phyloP scores from a whole-genome alignment of 1,140 invertebrate genomes.

The Akabosia matsudoensis region DNA sequence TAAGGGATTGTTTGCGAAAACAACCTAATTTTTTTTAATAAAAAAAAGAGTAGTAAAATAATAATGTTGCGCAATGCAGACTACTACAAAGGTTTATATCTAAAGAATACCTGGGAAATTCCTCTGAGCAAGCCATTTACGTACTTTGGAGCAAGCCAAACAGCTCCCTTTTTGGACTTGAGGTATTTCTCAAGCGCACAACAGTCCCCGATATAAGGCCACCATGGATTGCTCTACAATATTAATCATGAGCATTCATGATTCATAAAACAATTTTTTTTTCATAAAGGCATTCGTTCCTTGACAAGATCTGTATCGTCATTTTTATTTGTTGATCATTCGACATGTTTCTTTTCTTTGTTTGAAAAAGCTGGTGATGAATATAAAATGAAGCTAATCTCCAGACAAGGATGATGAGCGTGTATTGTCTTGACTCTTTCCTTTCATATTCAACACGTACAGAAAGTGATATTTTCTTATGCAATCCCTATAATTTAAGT shows the following conservation, averaged over 20 bases:
- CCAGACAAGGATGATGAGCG: too few species aligned
- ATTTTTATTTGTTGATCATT: too few species aligned
- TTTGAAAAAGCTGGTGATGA: too few species aligned
- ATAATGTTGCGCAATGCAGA: not conserved
- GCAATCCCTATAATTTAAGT: too few species aligned
- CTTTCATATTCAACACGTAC: too few species aligned
- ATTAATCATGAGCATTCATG: not conserved
- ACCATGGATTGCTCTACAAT: conserved; percentile 47
- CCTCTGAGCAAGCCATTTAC: conserved; percentile 52
- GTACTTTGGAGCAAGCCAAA: conserved; percentile 49
- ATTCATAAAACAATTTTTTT: not conserved
- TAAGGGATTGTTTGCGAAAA: conserved; percentile 55
- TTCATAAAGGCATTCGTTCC: not conserved
- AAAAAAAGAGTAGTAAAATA: not conserved
- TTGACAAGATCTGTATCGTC: too few species aligned
- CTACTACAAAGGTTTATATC: too few species aligned
- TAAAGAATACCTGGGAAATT: conserved; percentile 54
- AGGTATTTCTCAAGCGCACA: conserved; percentile 49
- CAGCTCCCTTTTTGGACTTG: conserved; percentile 46
- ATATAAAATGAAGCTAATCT: too few species aligned
- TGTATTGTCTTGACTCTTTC: too few species aligned
- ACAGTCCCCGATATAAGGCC: conserved; percentile 52
- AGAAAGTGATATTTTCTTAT: too few species aligned
- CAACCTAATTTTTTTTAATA: conserved; percentile 47
- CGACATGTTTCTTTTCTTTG: too few species aligned